Conservation (phyloP, 2,888 invertebrate species). For the Leucania comma region DNA sequence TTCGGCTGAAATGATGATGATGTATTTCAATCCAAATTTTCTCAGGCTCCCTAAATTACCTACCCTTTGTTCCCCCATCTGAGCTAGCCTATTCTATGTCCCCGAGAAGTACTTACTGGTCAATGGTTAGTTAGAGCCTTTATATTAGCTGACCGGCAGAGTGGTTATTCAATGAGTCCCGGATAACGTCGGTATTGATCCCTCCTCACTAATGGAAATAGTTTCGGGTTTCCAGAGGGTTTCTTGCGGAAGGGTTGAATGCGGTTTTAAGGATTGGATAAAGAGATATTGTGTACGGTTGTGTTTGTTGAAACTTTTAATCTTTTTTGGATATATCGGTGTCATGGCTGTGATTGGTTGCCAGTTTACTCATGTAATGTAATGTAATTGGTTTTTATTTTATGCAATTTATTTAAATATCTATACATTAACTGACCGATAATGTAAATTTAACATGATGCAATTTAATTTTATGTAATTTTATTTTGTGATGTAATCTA, state of each 20-base stretch:
- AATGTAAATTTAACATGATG: too few relatives aligned
- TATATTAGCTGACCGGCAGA: slow-evolving; percentile 64
- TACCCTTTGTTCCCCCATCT: slow-evolving; percentile 10
- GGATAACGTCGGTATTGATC: slow-evolving; percentile 69
- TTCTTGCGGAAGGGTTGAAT: slow-evolving; percentile 28
- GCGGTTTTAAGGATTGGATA: slow-evolving; percentile 31
- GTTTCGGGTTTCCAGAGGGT: slow-evolving; percentile 57
- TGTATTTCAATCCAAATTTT: not conserved
- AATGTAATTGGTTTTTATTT: too few relatives aligned
- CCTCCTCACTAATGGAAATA: slow-evolving; percentile 69
- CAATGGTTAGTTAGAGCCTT: slow-evolving; percentile 54
- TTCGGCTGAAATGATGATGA: too few relatives aligned
- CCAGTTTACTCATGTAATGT: too few relatives aligned
- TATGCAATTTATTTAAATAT: too few relatives aligned
- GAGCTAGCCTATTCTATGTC: slow-evolving; percentile 23
- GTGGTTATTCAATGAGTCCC: slow-evolving; percentile 68
- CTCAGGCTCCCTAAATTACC: slow-evolving; percentile 5
- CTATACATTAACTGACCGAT: too few relatives aligned
- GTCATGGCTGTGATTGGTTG: too few relatives aligned
- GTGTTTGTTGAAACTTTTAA: not conserved
- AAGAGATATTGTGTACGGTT: not conserved
- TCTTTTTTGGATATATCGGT: not conserved
- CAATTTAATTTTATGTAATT: too few relatives aligned
- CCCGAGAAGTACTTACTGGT: slow-evolving; percentile 18
- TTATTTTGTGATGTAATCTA: too few relatives aligned